Base-by-base conservation (phyloP, 2,888 invertebrate genomes). In the Pachycephus smyrnensis region DNA sequence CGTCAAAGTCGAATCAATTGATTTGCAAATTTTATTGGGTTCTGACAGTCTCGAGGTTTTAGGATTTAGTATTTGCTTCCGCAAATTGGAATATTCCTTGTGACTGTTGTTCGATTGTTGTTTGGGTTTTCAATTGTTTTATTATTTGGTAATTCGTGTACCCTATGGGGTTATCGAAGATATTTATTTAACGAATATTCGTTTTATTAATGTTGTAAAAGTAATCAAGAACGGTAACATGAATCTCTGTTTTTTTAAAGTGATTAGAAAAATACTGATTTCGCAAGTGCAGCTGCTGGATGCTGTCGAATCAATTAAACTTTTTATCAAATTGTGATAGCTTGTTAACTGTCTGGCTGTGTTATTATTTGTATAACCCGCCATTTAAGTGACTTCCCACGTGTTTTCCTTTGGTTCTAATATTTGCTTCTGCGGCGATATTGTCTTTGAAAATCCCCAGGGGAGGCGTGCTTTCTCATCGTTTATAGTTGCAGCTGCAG, bases 131-230 rank as follows among this genome's bases (percentile, higher is more conserved):
- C 0, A 23, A 0, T 55, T 55, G 6, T 9, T 55, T 2, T 23
- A 55, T 55, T 55, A 23, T 55, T 9, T 9, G 0, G 0, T 55
- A 0, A 55, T 23, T 23, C 23, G 33, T 9, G 55, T 33, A 55
- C 2, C 15, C 9, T 23, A 23, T 2, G 0, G 9, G 9, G 23
- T 55, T 55, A 23, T 55, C 6, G 9, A 23, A 55, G 55, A 4
- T 40, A 40, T 15, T 4, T 15, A 15, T 23, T 55, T 6, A 40
- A 1, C 4, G 6, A 6, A 40, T 6, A 40, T 15, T 40, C 1
- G 12, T 1, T 1, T 0, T 6, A 15, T 15, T 15, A 15, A 2
- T 15, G 1, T 6, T 15, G 1, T 6, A 2, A 15, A 15, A 4
- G 6, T 40, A 40, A 40, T 40, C 15, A 15, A 40, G 15, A 15